Base-by-base conservation (phyloP, 1,140 invertebrate species). In the Musca vetustissima region DNA sequence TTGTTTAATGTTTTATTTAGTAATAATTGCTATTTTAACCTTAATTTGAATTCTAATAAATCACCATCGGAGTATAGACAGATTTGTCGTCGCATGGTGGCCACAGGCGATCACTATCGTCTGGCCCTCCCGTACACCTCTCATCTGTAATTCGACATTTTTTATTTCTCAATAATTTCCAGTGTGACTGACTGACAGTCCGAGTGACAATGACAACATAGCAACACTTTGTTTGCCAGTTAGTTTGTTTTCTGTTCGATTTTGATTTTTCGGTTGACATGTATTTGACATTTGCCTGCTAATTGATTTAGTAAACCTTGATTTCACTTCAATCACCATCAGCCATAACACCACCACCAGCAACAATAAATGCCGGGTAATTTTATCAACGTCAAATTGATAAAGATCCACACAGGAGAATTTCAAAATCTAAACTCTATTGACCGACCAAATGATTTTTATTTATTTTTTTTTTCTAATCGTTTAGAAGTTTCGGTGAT, bases 271-370 rank as follows among this genome's bases (percentile, higher is more conserved):
- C 24, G 52, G 19, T 61, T 61, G 28, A 61, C 57, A 61, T 61
- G 57, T 61, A 61, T 43, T 61, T 61, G 57, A 61, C 57, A 61
- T 43, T 61, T 61, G 28, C 19, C 43, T 61, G 57, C 36, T 61
- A 61, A 61, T 61, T 61, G 57, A 17, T 36, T 61, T 61, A 17
- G 32, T 61, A 61, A 61, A 61, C 36, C 36, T 28, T 21, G 17
- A 32, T 15, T 36, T 25, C 36, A 21, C 36, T 36, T 52, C 21
- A 9, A 19, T 17, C 21, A 22, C 49, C 21, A 52, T 13, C 21
- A n/a, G n/a, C n/a, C n/a, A n/a, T n/a, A n/a, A n/a, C n/a, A n/a
- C n/a, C n/a, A n/a, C n/a, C n/a, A n/a, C n/a, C n/a, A n/a, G n/a
- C n/a, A n/a, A n/a, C n/a, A n/a, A n/a, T n/a, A n/a, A n/a, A 9